A percentile compares a stretch with the other conserved stretches of the same genome.
Evolutionary conservation across 2,888 invertebrate species (phyloP).

Genomic region (Euplexia lucipara): DNA sequence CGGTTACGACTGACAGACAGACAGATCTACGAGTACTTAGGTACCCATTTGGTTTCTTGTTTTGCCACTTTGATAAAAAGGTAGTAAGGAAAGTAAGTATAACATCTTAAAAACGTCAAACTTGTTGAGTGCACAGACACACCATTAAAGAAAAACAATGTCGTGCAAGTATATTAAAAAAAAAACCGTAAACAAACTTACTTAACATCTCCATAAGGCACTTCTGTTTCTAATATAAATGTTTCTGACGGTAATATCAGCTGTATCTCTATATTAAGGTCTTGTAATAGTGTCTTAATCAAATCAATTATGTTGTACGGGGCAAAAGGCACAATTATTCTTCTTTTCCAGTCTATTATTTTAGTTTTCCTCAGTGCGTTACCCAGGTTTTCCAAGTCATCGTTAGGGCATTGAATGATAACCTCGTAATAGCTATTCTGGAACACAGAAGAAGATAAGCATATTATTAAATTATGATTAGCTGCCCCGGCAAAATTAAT

Average conservation of each 20-base stretch:
- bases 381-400: constrained; percentile 71
- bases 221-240: constrained; percentile 67
- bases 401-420: constrained; percentile 71
- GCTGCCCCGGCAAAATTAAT: too few relatives aligned
- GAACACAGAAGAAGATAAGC: constrained; percentile 34
- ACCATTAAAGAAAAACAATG: too few relatives aligned
- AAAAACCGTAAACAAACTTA: constrained; percentile 50
- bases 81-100: too few relatives aligned
- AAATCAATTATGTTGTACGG: constrained; percentile 67
- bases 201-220: constrained; percentile 65
- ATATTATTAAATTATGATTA: too few relatives aligned
- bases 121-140: too few relatives aligned
- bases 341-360: constrained; percentile 73
- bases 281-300: constrained; percentile 57
- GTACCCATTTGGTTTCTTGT: too few relatives aligned
- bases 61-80: too few relatives aligned
- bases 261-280: constrained; percentile 57
- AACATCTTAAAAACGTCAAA: too few relatives aligned
- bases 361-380: constrained; percentile 73
- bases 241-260: constrained; percentile 51
- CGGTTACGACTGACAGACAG: too few relatives aligned
- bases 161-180: too few relatives aligned
- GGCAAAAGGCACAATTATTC: constrained; percentile 66
- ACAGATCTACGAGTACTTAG: too few relatives aligned
- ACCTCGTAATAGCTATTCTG: constrained; percentile 74